Evolutionary conservation across 2,888 invertebrate genomes (phyloP).

Genomic region (Habrosyne pyritoides): DNA sequence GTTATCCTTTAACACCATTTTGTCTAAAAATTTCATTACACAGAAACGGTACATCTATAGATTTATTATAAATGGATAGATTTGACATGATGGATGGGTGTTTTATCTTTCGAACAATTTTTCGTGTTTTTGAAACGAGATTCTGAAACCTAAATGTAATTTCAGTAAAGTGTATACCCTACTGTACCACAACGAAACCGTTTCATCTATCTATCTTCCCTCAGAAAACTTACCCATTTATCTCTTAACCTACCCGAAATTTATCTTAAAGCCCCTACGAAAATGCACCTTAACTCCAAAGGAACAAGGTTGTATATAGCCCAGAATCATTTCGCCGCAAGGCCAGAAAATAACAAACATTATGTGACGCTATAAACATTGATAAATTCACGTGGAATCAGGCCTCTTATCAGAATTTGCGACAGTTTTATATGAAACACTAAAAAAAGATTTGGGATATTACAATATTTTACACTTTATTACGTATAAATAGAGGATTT

Average conservation of each 20-base stretch:
- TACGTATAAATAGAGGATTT: background rate
- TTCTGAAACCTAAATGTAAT: background rate
- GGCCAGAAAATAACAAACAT: conserved; percentile 2
- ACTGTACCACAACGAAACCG: conserved; percentile 15
- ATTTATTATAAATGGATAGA: too few relatives aligned
- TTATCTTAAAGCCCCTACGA: conserved; percentile 11
- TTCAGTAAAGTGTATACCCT: background rate
- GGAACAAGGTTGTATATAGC: background rate
- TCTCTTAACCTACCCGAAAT: conserved; percentile 19
- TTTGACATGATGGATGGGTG: too few relatives aligned
- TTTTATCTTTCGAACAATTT: too few relatives aligned
- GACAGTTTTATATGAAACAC: background rate
- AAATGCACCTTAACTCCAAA: conserved; percentile 13
- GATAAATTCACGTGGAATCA: background rate
- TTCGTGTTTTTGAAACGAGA: background rate
- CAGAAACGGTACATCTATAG: too few relatives aligned
- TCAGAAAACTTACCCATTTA: conserved; percentile 20
- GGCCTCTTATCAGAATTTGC: background rate
- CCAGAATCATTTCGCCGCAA: background rate
- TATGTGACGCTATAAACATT: background rate
- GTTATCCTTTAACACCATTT: too few relatives aligned
- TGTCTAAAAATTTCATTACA: too few relatives aligned
- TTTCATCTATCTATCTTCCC: conserved; percentile 22
- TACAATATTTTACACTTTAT: background rate
- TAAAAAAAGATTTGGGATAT: background rate